A percentile compares a stretch with the other conserved stretches of the same genome.
phyloP scores from a whole-genome alignment of 2,888 invertebrate genomes.

The Colletes collaris region DNA sequence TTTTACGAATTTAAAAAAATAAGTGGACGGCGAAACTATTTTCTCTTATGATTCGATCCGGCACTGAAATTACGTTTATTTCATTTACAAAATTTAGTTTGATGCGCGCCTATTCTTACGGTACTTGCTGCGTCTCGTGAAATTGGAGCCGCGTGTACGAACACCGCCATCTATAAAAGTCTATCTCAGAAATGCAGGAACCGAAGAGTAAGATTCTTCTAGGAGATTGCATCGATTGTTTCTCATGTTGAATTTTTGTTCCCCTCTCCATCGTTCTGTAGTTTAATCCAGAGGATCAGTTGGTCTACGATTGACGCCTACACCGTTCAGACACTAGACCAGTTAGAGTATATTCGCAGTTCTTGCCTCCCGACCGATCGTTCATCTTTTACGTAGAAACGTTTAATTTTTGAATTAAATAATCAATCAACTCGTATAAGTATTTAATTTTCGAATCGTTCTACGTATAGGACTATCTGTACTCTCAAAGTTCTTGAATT shows the following conservation, averaged over 20 bases:
- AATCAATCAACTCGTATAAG: no score
- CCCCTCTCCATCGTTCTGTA: conserved; percentile 16
- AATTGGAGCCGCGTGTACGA: conserved; percentile 43
- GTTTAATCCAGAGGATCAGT: conserved; percentile 52
- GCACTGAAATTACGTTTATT: no score
- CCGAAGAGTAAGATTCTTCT: conserved; percentile 17
- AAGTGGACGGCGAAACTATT: no score
- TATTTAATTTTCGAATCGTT: no score
- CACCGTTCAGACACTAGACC: conserved; percentile 40
- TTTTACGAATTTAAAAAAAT: no score
- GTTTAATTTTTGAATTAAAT: no score
- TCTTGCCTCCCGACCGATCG: conserved; percentile 46
- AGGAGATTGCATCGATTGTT: conserved; percentile 34
- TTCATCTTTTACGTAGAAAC: conserved; percentile 4
- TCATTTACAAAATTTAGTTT: no score
- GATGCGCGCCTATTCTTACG: conserved; percentile 4
- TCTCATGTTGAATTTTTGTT: conserved; percentile 24
- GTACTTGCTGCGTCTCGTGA: conserved; percentile 28
- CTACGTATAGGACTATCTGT: no score
- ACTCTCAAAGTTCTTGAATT: no score
- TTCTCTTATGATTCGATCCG: no score
- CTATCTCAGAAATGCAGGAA: conserved; percentile 39
- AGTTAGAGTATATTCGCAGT: conserved; percentile 35
- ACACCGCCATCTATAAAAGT: conserved; percentile 40
- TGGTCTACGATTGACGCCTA: conserved; percentile 62